Percentiles rank a stretch among this genome's conserved stretches.
Evolutionary conservation across 2,797 vertebrate genomes (phyloP).

Genomic region (Cossypha dichroa): DNA sequence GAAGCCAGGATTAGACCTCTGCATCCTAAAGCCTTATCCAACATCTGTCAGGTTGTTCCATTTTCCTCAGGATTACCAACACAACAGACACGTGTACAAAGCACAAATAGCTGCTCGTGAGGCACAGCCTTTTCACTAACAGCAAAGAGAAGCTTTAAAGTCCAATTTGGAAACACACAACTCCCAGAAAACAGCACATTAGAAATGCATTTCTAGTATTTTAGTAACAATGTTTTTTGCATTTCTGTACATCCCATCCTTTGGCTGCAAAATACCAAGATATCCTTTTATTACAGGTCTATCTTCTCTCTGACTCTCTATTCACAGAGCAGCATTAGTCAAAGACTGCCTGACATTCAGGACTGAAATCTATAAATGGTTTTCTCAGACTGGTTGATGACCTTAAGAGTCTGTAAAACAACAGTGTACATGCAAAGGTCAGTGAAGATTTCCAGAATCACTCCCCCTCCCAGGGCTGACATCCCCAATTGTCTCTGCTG

Average conservation of each 20-base stretch:
- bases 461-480: conserved; percentile 33
- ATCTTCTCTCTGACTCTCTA: not conserved
- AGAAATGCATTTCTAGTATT: not conserved
- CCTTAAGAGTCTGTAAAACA: conserved; percentile 64
- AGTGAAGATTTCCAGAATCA: conserved; percentile 40
- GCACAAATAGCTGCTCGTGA: not conserved
- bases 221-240: fast-evolving
- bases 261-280: not conserved
- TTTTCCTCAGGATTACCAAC: conserved; percentile 27
- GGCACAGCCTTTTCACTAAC: not conserved
- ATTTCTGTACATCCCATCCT: not conserved
- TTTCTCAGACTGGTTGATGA: conserved; percentile 47
- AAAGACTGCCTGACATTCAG: conserved; percentile 35
- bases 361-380: conserved; percentile 37
- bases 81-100: not conserved
- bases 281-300: not conserved
- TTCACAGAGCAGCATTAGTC: not conserved
- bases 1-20: conserved; percentile 3
- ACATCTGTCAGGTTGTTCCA: conserved; percentile 46
- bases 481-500: conserved; percentile 5
- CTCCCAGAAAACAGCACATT: not conserved
- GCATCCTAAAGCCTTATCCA: not conserved
- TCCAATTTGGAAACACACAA: not conserved
- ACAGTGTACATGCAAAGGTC: conserved; percentile 60
- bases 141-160: not conserved